phyloP scores from a whole-genome alignment of 2,888 invertebrate species.

The Parnassius orleans region DNA sequence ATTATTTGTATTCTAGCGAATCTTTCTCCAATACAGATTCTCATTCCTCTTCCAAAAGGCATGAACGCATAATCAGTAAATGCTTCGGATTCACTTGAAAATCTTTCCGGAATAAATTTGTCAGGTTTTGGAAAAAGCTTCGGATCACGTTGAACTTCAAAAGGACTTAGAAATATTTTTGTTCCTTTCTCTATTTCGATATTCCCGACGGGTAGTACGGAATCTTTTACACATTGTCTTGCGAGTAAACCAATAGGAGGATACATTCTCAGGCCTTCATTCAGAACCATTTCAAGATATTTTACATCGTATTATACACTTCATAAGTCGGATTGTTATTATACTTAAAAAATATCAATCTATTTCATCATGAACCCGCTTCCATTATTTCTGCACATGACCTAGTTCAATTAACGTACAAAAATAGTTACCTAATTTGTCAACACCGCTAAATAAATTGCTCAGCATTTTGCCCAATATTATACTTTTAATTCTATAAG shows the following conservation, averaged over 20 bases:
- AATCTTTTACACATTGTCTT: conserved; percentile 1
- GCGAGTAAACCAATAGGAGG: neutral
- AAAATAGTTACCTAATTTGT: neutral
- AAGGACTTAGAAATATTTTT: neutral
- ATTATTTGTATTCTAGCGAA: neutral
- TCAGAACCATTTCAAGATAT: neutral
- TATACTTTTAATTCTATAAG: rapidly evolving
- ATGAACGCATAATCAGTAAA: neutral
- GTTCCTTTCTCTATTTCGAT: neutral
- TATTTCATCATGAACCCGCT: conserved; percentile 2
- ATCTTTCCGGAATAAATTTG: conserved; percentile 6
- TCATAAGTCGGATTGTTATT: neutral
- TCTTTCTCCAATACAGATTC: conserved; percentile 1
- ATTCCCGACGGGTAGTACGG: neutral
- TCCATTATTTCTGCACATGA: neutral
- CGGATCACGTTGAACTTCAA: neutral
- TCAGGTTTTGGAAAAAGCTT: neutral
- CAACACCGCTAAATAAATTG: neutral
- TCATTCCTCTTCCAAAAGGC: neutral
- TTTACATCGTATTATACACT: neutral
- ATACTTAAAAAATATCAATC: neutral
- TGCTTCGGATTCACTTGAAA: neutral
- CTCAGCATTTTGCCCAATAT: no score
- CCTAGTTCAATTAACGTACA: neutral
- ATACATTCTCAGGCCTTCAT: neutral